phyloP scores from a whole-genome alignment of 2,113 vertebrate species.

The Brienomyrus longianalis region DNA sequence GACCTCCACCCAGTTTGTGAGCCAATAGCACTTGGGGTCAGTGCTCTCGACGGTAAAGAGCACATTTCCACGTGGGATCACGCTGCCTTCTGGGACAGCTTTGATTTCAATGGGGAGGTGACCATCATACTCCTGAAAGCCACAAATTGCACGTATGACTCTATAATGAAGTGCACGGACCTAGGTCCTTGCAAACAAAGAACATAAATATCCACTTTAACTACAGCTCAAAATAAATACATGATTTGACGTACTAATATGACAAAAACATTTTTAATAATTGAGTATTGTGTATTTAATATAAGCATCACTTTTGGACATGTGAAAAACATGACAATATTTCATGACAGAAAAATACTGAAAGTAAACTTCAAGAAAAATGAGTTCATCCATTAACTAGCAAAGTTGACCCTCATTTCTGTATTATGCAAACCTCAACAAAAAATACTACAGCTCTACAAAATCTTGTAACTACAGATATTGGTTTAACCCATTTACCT shows the following conservation, averaged over 20 bases:
- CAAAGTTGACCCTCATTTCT: background rate
- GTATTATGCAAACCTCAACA: background rate
- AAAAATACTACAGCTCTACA: background rate
- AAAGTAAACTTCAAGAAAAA: background rate
- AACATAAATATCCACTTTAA: background rate
- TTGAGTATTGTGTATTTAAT: background rate
- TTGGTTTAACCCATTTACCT: conserved; percentile 58
- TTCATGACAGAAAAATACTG: background rate
- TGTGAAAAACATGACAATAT: background rate
- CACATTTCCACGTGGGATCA: conserved; percentile 94
- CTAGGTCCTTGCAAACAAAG: background rate
- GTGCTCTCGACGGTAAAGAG: conserved; percentile 98
- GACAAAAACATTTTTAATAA: background rate
- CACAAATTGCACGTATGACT: background rate
- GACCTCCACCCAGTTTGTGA: conserved; percentile 98
- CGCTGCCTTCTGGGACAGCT: conserved; percentile 91
- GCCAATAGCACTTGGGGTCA: conserved; percentile 97
- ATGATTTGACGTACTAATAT: background rate
- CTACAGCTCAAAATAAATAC: background rate
- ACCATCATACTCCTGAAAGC: conserved; percentile 81
- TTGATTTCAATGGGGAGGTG: conserved; percentile 97
- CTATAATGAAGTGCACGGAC: background rate
- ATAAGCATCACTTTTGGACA: background rate
- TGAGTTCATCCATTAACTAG: background rate
- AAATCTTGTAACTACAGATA: background rate